A percentile compares a stretch with the other conserved stretches of the same genome.
Evolutionary conservation across 2,113 vertebrate genomes (phyloP).

Genomic region (Thamnophis sirtalis): DNA sequence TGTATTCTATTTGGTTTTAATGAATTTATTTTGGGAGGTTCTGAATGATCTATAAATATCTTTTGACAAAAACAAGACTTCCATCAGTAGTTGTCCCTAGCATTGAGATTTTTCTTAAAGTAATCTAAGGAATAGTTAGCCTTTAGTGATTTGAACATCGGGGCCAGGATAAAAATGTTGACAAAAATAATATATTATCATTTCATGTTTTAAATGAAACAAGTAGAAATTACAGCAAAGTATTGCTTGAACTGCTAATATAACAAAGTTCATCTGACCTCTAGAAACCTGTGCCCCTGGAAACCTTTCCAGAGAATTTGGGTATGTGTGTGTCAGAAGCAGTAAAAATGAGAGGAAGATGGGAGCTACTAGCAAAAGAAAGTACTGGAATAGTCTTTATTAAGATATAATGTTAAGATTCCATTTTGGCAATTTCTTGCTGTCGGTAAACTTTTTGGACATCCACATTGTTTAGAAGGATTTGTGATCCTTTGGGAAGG

Average conservation of each 20-base stretch:
- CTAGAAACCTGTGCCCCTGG: neutral
- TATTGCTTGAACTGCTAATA: slow-evolving; percentile 4
- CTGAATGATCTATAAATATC: neutral
- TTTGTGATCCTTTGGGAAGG: neutral
- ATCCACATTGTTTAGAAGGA: neutral
- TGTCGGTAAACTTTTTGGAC: neutral
- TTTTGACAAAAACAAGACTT: neutral
- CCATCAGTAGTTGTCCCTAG: neutral
- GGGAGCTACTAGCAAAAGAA: neutral
- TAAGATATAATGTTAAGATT: neutral
- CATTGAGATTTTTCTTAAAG: neutral
- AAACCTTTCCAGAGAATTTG: neutral
- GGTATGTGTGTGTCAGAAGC: neutral
- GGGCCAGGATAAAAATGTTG: neutral
- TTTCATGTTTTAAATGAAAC: neutral
- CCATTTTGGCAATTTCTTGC: neutral
- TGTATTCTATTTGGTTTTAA: neutral
- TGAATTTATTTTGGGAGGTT: neutral
- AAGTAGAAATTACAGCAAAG: neutral
- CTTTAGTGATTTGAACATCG: neutral
- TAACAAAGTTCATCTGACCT: neutral
- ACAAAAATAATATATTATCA: neutral
- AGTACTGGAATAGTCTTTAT: neutral
- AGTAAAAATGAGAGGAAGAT: neutral
- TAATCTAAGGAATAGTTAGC: neutral